Evolutionary conservation across 2,113 vertebrate species (phyloP).

Genomic region (Ovibos moschatus): DNA sequence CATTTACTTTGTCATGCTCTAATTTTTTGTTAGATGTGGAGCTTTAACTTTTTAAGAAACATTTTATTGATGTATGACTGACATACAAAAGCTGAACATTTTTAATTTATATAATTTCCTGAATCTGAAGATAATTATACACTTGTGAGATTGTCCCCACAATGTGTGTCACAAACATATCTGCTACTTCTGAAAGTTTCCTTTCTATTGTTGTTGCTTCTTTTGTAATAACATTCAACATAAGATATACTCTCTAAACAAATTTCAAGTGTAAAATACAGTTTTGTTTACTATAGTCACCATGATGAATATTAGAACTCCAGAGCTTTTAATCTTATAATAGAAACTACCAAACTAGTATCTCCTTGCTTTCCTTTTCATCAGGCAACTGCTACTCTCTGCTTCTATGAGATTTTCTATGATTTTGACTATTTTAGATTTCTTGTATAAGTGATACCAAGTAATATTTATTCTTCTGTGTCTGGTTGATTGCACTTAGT

Average conservation of each 20-base stretch:
- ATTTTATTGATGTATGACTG: not conserved
- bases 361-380: not conserved
- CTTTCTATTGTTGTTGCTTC: not conserved
- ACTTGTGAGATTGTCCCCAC: not conserved
- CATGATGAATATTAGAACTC: not conserved
- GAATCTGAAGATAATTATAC: not conserved
- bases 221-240: not conserved
- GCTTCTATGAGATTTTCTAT: not conserved
- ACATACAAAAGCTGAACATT: not conserved
- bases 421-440: not conserved
- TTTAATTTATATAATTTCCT: not conserved
- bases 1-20: not conserved
- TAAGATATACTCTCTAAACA: not conserved
- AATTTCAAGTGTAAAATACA: not conserved
- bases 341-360: not conserved
- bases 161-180: not conserved
- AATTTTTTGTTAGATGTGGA: not conserved
- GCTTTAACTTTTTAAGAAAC: not conserved
- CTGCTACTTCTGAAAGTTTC: not conserved
- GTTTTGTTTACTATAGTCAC: not conserved
- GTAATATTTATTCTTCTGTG: not conserved
- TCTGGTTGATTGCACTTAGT: not conserved
- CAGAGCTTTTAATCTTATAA: not conserved
- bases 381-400: not conserved
- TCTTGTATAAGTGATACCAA: not conserved